phyloP scores from a whole-genome alignment of 2,797 vertebrate genomes.

The Anguilla anguilla region DNA sequence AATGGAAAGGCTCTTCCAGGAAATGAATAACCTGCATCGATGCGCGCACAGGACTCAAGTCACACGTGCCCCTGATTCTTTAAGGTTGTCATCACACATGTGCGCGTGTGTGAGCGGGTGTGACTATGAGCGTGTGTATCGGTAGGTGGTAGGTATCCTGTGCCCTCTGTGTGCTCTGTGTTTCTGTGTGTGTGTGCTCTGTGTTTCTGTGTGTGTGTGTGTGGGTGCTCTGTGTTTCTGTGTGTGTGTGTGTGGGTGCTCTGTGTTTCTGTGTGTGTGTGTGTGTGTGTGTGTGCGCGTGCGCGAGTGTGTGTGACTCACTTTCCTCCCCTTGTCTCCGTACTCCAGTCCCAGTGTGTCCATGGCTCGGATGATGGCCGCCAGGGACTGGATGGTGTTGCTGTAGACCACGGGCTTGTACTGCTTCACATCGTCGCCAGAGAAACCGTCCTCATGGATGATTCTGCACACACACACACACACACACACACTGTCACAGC shows the following conservation, averaged over 20 bases:
- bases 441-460: conserved; percentile 98
- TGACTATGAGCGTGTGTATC: neutral
- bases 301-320: conserved; percentile 64
- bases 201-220: no score
- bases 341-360: conserved; percentile 93
- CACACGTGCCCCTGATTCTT: neutral
- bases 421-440: conserved; percentile 94
- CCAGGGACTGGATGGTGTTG: conserved; percentile 97
- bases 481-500: neutral
- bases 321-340: conserved; percentile 88
- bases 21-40: neutral
- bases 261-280: no score
- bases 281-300: neutral
- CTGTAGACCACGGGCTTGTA: conserved; percentile 98
- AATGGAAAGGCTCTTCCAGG: neutral
- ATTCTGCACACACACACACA: conserved; percentile 77
- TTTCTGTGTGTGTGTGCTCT: neutral
- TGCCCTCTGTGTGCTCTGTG: neutral
- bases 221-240: no score
- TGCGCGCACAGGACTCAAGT: neutral
- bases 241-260: neutral
- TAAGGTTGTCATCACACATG: neutral
- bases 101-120: neutral
- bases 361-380: conserved; percentile 94
- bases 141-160: neutral